These are phyloP conservation scores for Equus przewalskii DNA, from an alignment of 2,113 vertebrate genomes.

Conservation along the genomic window DNA sequence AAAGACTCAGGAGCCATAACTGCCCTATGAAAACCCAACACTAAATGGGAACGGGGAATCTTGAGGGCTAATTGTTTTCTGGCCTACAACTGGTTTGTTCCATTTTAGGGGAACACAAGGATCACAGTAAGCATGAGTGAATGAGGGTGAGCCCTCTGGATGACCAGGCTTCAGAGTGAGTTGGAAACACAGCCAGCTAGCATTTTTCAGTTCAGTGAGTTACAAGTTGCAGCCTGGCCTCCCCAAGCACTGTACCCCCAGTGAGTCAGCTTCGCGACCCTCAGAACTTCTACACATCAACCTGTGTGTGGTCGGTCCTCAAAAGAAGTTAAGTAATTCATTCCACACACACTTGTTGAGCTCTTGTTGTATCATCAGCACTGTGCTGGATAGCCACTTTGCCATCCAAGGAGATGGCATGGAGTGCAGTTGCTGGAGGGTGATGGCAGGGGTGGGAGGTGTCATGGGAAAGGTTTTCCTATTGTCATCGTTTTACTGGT, in stretches of 20 bases:
- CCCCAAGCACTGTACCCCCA: rapidly evolving
- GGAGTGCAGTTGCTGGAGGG: neutral
- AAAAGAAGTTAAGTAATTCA: neutral
- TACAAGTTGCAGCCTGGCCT: neutral
- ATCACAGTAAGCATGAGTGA: too few relatives aligned
- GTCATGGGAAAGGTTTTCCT: neutral
- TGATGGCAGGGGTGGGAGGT: too few relatives aligned
- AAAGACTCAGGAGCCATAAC: neutral
- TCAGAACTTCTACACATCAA: neutral
- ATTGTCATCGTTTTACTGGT: neutral
- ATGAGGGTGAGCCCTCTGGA: neutral
- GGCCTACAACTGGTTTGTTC: neutral
- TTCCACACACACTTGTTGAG: too few relatives aligned
- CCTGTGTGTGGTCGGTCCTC: rapidly evolving
- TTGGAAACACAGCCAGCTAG: rapidly evolving
- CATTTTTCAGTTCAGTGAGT: neutral
- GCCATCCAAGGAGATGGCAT: neutral
- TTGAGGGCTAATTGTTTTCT: neutral
- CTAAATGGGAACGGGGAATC: neutral
- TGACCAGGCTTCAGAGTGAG: neutral
- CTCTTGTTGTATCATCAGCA: neutral
- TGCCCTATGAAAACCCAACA: neutral
- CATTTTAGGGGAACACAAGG: neutral
- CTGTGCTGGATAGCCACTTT: neutral
- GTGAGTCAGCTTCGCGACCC: neutral